Evolutionary conservation across 1,140 invertebrate species (phyloP), one percentile per base, ranked within the genome.

Genomic region (Magallana gigas): DNA sequence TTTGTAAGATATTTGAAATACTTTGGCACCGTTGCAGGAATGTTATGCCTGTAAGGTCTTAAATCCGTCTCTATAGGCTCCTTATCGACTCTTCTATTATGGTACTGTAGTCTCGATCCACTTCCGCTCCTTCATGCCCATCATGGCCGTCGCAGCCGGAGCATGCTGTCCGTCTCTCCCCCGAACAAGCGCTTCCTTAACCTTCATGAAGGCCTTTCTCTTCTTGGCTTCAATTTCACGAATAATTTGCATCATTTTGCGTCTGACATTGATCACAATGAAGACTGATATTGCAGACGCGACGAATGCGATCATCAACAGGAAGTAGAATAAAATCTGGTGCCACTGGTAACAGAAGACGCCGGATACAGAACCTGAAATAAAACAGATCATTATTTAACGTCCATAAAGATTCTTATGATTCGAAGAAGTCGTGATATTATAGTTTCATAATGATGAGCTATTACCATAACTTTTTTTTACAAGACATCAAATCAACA

Each of bases 151-250:
- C 4, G 88, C 83, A 23, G 88, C 88, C 8, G 88, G 88, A 12
- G 88, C 84, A 56, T 82, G 85, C 62, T 88, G 88, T 11, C 85
- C 85, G 9, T 59, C 85, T 29, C 80, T 59, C 3, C 88, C 88
- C 4, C 85, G 84, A 14, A 85, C 18, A n/a, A 88, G 82, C 58
- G 88, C 88, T 29, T 88, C 85, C 83, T 88, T 85, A 14, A 88
- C 82, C 58, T 88, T 88, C 9, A 57, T 57, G 56, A 80, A 86
- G 11, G 85, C 82, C 3, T 76, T 86, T 11, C 80, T 88, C 80
- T 83, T 83, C 68, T 88, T 88, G 16, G 81, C 59, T n/a, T 88
- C 85, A 23, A 88, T 88, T 29, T 85, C 48, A 8, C 85, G 80
- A 23, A 83, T 68, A 23, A 76, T 88, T 16, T 84, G 85, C n/a